Evolutionary conservation across 2,888 invertebrate species (phyloP).

Genomic region (Mystacides longicornis): DNA sequence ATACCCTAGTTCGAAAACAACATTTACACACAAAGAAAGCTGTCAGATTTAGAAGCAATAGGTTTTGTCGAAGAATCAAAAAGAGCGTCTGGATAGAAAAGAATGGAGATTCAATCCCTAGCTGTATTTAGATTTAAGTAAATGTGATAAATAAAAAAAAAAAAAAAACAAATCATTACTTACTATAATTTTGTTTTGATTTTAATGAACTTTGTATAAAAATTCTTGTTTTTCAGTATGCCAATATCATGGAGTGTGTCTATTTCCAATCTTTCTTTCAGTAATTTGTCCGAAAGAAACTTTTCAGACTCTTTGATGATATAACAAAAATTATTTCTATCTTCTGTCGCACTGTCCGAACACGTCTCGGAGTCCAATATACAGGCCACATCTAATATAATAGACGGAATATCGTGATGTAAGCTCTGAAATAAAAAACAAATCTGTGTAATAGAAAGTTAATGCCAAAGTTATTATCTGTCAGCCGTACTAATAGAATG

Average conservation of each 20-base stretch:
- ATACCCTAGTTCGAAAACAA: no score
- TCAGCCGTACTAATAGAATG: no score
- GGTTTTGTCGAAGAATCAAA: no score
- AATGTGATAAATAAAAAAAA: no score
- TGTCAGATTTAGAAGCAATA: no score
- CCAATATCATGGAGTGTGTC: constrained; percentile 90
- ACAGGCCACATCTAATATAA: constrained; percentile 77
- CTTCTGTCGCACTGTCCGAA: constrained; percentile 60
- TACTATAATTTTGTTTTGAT: constrained; percentile 97
- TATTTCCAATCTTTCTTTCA: constrained; percentile 89
- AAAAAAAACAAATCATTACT: constrained; percentile 43
- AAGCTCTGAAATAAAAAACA: constrained; percentile 48
- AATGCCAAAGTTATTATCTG: no score
- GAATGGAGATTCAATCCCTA: no score
- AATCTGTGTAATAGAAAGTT: neutral
- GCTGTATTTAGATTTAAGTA: no score
- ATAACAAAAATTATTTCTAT: constrained; percentile 67
- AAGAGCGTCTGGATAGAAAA: no score
- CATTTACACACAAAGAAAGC: no score
- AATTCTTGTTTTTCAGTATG: constrained; percentile 80
- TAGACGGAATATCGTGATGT: constrained; percentile 73
- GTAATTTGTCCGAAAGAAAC: constrained; percentile 75
- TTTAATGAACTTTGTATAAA: constrained; percentile 93
- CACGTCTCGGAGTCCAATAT: constrained; percentile 78
- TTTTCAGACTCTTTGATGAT: constrained; percentile 75